These are phyloP conservation scores for Cyclopterus lumpus DNA, from an alignment of 2,797 vertebrate genomes.

Conservation along the genomic window DNA sequence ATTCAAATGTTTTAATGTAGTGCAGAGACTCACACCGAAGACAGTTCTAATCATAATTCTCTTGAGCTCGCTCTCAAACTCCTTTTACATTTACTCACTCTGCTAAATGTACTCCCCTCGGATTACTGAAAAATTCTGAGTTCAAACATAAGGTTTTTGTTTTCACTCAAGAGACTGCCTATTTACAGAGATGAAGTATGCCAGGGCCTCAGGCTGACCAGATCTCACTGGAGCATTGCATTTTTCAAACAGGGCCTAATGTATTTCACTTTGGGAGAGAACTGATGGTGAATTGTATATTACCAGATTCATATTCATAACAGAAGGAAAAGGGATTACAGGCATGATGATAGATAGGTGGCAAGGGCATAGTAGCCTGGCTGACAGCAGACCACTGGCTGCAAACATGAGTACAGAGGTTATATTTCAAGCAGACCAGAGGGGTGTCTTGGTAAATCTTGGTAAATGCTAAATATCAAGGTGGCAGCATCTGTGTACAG, in stretches of 20 bases:
- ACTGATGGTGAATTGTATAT: constrained; percentile 44
- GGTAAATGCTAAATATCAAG: constrained; percentile 53
- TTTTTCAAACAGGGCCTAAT: constrained; percentile 51
- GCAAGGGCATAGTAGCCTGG: background rate
- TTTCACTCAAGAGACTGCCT: constrained; percentile 53
- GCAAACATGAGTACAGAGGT: constrained; percentile 31
- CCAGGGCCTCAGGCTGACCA: constrained; percentile 55
- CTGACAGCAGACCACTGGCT: constrained; percentile 30
- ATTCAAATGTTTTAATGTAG: constrained; percentile 36
- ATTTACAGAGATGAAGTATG: constrained; percentile 62
- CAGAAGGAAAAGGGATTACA: constrained; percentile 24
- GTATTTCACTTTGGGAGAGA: constrained; percentile 46
- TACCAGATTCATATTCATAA: constrained; percentile 40
- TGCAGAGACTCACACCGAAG: constrained; percentile 19
- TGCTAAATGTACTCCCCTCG: constrained; percentile 36
- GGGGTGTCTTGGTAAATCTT: constrained; percentile 30
- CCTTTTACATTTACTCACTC: constrained; percentile 42
- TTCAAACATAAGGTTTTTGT: constrained; percentile 58
- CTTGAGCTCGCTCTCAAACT: constrained; percentile 34
- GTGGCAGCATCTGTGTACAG: constrained; percentile 34
- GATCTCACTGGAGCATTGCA: constrained; percentile 42
- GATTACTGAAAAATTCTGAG: constrained; percentile 51
- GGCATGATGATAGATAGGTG: constrained; percentile 24
- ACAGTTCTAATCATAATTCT: constrained; percentile 26
- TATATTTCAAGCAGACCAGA: constrained; percentile 49